A percentile compares a stretch with the other conserved stretches of the same genome.
Conservation (phyloP, 2,888 invertebrate genomes). For the Nomada goodeniana region DNA sequence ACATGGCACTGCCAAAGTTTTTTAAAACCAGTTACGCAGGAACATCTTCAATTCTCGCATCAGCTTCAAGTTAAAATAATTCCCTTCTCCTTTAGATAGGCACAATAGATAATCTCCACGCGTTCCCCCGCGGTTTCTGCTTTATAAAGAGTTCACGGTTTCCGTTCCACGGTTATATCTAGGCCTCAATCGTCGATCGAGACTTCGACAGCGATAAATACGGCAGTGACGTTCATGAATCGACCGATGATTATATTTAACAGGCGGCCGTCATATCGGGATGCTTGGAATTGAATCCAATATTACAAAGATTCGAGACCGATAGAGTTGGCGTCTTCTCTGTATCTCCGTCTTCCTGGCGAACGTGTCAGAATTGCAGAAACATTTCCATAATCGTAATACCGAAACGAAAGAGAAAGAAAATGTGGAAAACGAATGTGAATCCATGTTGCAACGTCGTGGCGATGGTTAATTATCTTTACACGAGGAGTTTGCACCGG, state of each 20-base stretch:
- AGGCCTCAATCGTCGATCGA: slow-evolving; percentile 42
- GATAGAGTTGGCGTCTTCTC: slow-evolving; percentile 1
- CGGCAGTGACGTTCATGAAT: slow-evolving; percentile 51
- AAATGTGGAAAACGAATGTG: slow-evolving; percentile 56
- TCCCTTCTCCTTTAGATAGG: too few relatives aligned
- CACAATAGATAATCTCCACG: slow-evolving; percentile 1
- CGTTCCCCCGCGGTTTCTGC: slow-evolving; percentile 1
- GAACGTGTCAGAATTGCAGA: neutral
- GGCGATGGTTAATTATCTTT: slow-evolving; percentile 72
- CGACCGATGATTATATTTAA: slow-evolving; percentile 48
- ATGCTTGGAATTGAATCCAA: slow-evolving; percentile 36
- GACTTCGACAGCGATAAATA: slow-evolving; percentile 51
- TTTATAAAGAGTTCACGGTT: slow-evolving; percentile 9
- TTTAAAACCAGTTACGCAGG: too few relatives aligned
- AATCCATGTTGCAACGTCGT: slow-evolving; percentile 70
- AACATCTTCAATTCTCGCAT: too few relatives aligned
- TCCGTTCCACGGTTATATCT: slow-evolving; percentile 21
- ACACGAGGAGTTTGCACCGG: slow-evolving; percentile 70
- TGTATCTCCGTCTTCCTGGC: neutral
- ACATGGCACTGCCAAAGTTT: too few relatives aligned
- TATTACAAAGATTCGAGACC: slow-evolving; percentile 21
- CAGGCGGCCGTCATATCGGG: slow-evolving; percentile 30
- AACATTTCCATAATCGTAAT: slow-evolving; percentile 1
- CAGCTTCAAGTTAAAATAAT: too few relatives aligned
- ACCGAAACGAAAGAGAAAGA: neutral